These are phyloP conservation scores for Aurelia sp. DNA, from an alignment of 30 jellyfish, hydroid and myxozoan species.

Conservation along the genomic window DNA sequence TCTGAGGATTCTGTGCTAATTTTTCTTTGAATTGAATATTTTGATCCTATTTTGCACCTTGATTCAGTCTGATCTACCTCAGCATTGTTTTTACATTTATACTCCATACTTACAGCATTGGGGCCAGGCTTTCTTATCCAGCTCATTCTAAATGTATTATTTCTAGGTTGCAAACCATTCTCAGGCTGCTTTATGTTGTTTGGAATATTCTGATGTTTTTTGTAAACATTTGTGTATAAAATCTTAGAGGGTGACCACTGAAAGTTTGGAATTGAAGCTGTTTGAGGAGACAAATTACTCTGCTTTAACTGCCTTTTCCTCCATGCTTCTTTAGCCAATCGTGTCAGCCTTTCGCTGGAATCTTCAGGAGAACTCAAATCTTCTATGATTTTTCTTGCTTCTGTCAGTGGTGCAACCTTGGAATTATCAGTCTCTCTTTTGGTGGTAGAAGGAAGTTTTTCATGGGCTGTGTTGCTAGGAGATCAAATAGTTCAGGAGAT, in stretches of 20 bases:
- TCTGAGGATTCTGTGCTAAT: neutral
- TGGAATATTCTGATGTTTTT: neutral
- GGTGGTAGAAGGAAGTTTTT: too few species aligned
- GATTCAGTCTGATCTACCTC: neutral
- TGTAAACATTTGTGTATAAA: neutral
- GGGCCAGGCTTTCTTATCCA: neutral
- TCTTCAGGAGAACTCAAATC: neutral
- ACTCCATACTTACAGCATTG: neutral
- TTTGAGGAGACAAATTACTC: neutral
- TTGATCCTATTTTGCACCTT: neutral
- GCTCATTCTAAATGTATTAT: neutral
- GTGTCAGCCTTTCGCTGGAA: slow-evolving; percentile 50
- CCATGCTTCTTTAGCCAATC: slow-evolving; percentile 60
- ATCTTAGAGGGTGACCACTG: neutral
- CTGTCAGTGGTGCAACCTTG: neutral
- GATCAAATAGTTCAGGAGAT: too few species aligned
- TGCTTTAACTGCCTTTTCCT: neutral
- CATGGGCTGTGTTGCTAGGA: too few species aligned
- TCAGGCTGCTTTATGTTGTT: too few species aligned
- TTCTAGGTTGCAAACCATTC: neutral
- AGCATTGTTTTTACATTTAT: neutral
- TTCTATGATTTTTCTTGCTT: neutral
- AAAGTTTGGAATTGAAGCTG: neutral
- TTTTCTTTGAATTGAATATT: neutral
- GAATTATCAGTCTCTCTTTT: neutral